Evolutionary conservation across 30 jellyfish, hydroid and myxozoan genomes (phyloP).

Genomic region (Cassiopea xamachana): DNA sequence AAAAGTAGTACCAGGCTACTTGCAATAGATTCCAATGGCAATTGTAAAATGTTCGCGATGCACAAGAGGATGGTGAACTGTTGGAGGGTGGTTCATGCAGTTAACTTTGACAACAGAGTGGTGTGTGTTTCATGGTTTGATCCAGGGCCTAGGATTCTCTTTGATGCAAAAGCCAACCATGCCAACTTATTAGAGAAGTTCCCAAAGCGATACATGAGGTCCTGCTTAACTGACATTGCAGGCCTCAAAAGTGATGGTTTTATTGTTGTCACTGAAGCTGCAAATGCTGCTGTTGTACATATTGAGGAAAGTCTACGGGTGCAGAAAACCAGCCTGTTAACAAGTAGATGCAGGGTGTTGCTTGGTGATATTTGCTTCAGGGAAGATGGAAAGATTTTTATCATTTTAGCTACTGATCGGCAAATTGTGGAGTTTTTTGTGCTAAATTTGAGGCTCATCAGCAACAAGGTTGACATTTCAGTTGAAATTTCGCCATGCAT

Average conservation of each 20-base stretch:
- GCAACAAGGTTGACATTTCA: constrained; percentile 45
- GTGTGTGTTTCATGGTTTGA: constrained; percentile 64
- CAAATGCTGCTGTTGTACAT: constrained; percentile 43
- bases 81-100: constrained; percentile 61
- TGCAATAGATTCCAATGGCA: constrained; percentile 67
- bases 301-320: constrained; percentile 37
- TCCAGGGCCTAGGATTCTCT: constrained; percentile 32
- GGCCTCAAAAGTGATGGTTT: constrained; percentile 69
- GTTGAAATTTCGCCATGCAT: constrained; percentile 82
- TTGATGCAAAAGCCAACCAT: constrained; percentile 63
- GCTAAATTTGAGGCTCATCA: constrained; percentile 36
- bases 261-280: constrained; percentile 60
- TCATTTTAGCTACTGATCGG: constrained; percentile 67
- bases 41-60: constrained; percentile 66
- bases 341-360: constrained; percentile 45
- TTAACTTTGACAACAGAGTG: constrained; percentile 43
- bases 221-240: constrained; percentile 60
- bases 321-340: constrained; percentile 28
- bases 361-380: constrained; percentile 58
- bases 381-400: constrained; percentile 73
- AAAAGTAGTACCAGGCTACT: constrained; percentile 63
- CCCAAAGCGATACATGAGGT: constrained; percentile 21
- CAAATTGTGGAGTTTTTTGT: constrained; percentile 75
- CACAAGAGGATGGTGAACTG: constrained; percentile 50
- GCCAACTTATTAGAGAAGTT: constrained; percentile 50